A percentile compares a stretch with the other conserved stretches of the same genome.
These are phyloP conservation scores for Drosophila mayri DNA, from an alignment of 1,140 invertebrate species.

Conservation along the genomic window DNA sequence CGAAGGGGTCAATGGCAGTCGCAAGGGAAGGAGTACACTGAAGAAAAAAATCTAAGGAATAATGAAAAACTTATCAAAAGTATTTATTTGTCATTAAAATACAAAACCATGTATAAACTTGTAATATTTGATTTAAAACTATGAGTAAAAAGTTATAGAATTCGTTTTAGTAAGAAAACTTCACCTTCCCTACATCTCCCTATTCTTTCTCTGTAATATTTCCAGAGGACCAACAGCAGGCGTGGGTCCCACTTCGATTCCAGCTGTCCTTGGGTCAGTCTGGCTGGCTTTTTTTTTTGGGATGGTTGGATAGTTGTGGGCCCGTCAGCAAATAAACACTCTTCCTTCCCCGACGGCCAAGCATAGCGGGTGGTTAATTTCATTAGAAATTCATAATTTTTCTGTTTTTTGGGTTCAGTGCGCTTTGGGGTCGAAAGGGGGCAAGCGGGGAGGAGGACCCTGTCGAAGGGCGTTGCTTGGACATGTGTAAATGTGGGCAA, in stretches of 20 bases:
- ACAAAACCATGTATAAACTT: neutral
- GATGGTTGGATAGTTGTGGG: conserved; percentile 51
- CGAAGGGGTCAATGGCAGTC: conserved; percentile 39
- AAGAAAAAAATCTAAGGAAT: neutral
- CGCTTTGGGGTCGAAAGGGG: conserved; percentile 6
- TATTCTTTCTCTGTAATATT: conserved; percentile 1
- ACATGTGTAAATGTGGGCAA: conserved; percentile 81
- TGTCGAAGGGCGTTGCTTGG: conserved; percentile 47
- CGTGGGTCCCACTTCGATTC: conserved; percentile 1
- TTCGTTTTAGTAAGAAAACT: neutral
- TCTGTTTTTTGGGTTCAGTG: conserved; percentile 37
- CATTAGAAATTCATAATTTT: conserved; percentile 83
- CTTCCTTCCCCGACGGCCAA: conserved; percentile 4
- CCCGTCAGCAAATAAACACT: conserved; percentile 79
- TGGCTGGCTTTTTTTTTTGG: conserved; percentile 3
- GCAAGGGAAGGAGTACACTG: neutral
- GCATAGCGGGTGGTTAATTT: conserved; percentile 68
- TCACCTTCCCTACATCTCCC: neutral
- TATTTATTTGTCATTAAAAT: neutral
- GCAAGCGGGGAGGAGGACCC: neutral
- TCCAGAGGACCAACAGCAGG: conserved; percentile 1
- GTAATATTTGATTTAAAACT: neutral
- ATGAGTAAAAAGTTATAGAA: too few species aligned
- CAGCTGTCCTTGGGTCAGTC: conserved; percentile 47
- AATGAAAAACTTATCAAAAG: too few species aligned